Evolutionary conservation across 2,797 vertebrate species (phyloP).

Genomic region (Gobionotothen gibberifrons): DNA sequence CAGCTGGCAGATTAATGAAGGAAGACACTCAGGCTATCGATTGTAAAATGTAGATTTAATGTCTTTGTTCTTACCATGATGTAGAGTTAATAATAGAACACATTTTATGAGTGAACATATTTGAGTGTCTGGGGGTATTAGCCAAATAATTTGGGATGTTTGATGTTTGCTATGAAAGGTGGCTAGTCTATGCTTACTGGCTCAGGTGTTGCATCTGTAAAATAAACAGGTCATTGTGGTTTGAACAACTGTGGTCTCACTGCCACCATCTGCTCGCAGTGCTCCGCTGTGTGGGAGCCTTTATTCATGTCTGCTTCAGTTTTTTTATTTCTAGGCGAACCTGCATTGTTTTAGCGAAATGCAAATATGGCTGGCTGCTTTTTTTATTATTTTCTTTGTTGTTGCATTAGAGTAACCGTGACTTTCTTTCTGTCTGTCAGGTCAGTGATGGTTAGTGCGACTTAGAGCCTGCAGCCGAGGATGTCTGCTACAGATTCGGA

Average conservation of each 20-base stretch:
- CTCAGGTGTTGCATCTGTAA: conserved; percentile 77
- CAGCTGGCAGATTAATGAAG: conserved; percentile 52
- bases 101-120: conserved; percentile 1
- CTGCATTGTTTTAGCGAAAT: conserved; percentile 15
- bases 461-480: conserved; percentile 80
- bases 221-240: conserved; percentile 72
- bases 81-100: conserved; percentile 14
- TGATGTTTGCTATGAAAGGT: conserved; percentile 53
- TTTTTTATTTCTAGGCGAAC: conserved; percentile 15
- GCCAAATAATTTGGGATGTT: conserved; percentile 1
- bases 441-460: conserved; percentile 85
- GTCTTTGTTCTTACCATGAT: not conserved
- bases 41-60: conserved; percentile 7
- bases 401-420: conserved; percentile 10
- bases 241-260: conserved; percentile 52
- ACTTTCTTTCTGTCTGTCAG: conserved; percentile 62
- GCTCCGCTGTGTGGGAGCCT: conserved; percentile 11
- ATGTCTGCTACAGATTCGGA: conserved; percentile 88
- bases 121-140: not conserved
- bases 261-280: conserved; percentile 58
- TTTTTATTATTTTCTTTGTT: not conserved
- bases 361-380: not conserved
- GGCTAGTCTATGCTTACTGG: conserved; percentile 55
- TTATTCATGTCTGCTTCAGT: conserved; percentile 34
- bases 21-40: not conserved